Conservation (phyloP, 1,140 invertebrate species). For the Drosophila sturtevanti region DNA sequence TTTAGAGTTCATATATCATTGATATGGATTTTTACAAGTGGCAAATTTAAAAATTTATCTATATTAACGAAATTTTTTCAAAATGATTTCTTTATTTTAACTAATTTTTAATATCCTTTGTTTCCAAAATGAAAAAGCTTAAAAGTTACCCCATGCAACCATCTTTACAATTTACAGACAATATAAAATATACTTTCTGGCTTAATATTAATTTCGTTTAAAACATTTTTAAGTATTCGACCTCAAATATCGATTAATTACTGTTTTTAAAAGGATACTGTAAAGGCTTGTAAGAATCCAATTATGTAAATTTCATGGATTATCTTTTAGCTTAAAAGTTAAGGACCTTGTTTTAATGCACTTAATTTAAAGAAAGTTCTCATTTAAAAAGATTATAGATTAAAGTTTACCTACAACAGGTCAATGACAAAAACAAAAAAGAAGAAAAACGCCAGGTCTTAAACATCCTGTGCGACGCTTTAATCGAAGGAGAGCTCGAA, state of each 20-base stretch:
- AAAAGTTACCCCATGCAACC: slow-evolving; percentile 20
- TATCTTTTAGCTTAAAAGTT: slow-evolving; percentile 13
- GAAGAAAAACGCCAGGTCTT: slow-evolving; percentile 13
- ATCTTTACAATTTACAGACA: slow-evolving; percentile 2
- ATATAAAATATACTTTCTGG: not conserved
- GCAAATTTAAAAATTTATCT: too few relatives aligned
- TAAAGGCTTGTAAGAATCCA: slow-evolving; percentile 32
- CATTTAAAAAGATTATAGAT: slow-evolving; percentile 9
- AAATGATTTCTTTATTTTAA: too few relatives aligned
- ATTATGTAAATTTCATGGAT: slow-evolving; percentile 35
- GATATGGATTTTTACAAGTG: too few relatives aligned
- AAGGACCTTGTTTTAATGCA: not conserved
- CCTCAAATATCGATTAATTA: slow-evolving; percentile 47
- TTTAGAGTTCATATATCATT: too few relatives aligned
- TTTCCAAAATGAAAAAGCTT: not conserved
- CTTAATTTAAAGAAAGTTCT: not conserved
- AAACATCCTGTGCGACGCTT: slow-evolving; percentile 42
- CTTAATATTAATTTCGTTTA: not conserved
- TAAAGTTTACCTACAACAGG: slow-evolving; percentile 63
- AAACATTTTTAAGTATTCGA: slow-evolving; percentile 2
- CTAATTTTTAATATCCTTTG: not conserved
- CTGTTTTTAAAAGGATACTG: not conserved
- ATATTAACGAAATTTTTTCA: too few relatives aligned
- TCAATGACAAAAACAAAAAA: slow-evolving; percentile 77
- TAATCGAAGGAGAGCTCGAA: slow-evolving; percentile 8